Base-by-base conservation (phyloP, 2,797 vertebrate species). In the Lateolabrax maculatus region DNA sequence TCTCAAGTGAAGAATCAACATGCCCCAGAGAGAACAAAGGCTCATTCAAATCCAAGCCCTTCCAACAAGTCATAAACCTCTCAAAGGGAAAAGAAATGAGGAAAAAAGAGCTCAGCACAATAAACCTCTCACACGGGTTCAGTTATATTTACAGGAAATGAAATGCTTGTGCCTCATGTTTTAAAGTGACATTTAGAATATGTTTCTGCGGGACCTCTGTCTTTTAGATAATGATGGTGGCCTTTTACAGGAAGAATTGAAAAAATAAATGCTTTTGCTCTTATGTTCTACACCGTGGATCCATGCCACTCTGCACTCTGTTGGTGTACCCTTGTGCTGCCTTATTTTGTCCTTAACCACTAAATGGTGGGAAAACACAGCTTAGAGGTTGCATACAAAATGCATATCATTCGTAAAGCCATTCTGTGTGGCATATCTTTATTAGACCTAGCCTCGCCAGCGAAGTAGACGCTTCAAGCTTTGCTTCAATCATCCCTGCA, bases 11-110 rank as follows among this genome's bases (percentile, higher is more conserved):
- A 83, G 80, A 86, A 83, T 84, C 86, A 84, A 53, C 49, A 75
- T 79, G 74, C 67, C 81, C 57, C 36, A 67, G 51, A 83, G 77
- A 87, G 71, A 89, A 90, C 73, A 90, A 89, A 84, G 75, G 51
- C 84, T 77, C 75, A 75, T 87, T 92, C 76, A 84, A 78, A 86
- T 80, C 58, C 53, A 36, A 68, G 80, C 41, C 25, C 65, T 79
- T 88, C 75, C 61, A 72, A 86, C 86, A 86, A 81, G 51, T 75
- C 69, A 62, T 85, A 83, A 90, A 87, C 46, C 72, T 67, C 65
- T 86, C 19, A 77, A 43, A 77, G 43, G 39, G 7, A 71, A 74
- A 81, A 64, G 21, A 44, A 13, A 64, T 13, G 23, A 9, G n/a
- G 36, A 0, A 23, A 60, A 75, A 57, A 12, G 16, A 62, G 55